phyloP scores from a whole-genome alignment of 2,113 vertebrate species.

The Cyprinus carpio region DNA sequence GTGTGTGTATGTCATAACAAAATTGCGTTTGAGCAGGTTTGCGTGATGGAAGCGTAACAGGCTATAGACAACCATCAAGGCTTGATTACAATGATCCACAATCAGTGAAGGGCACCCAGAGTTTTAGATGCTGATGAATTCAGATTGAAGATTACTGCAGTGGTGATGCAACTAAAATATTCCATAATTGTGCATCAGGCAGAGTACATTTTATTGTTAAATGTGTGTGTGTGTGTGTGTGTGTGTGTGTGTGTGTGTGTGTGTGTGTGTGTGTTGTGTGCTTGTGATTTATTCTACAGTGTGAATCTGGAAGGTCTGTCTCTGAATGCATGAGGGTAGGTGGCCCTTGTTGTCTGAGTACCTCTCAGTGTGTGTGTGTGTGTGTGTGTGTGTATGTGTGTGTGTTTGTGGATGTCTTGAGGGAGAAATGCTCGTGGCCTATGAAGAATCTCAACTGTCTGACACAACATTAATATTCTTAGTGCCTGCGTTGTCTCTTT shows the following conservation, averaged over 20 bases:
- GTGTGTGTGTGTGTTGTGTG: constrained; percentile 5
- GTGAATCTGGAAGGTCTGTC: constrained; percentile 13
- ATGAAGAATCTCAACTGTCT: constrained; percentile 67
- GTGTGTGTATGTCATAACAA: constrained; percentile 50
- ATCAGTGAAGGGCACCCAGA: constrained; percentile 39
- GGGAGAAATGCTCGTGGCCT: constrained; percentile 64
- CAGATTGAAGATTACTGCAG: constrained; percentile 18
- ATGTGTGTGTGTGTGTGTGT: constrained; percentile 9
- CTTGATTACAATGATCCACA: constrained; percentile 54
- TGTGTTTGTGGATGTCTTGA: constrained; percentile 37
- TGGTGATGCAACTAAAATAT: background rate
- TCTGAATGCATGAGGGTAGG: constrained; percentile 17
- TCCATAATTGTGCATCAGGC: background rate
- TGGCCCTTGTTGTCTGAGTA: constrained; percentile 27
- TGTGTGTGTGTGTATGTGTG: constrained; percentile 25
- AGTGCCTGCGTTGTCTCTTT: constrained; percentile 56
- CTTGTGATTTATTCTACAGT: background rate
- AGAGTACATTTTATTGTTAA: background rate
- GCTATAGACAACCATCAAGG: constrained; percentile 40
- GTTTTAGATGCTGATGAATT: constrained; percentile 35
- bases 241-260: constrained; percentile 14
- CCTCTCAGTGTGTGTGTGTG: constrained; percentile 23
- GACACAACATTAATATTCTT: constrained; percentile 75
- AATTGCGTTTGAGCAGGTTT: constrained; percentile 14
- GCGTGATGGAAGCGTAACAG: constrained; percentile 1